Conservation (phyloP, 1,140 invertebrate genomes). For the Macrobrachium nipponense region DNA sequence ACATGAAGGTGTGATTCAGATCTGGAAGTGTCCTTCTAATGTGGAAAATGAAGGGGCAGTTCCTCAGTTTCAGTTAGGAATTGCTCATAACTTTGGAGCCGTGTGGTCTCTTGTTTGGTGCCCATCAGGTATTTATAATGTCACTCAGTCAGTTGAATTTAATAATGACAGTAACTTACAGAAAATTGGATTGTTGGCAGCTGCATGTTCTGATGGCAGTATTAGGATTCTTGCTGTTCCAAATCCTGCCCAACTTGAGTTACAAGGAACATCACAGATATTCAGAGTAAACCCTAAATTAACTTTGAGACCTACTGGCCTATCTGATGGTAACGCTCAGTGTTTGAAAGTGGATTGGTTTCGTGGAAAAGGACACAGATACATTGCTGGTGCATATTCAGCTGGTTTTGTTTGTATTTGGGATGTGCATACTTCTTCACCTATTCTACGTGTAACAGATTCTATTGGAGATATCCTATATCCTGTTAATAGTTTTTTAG, state of each 20-base stretch:
- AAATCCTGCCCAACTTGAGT: slow-evolving; percentile 69
- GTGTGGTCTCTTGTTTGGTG: slow-evolving; percentile 82
- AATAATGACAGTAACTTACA: slow-evolving; percentile 51
- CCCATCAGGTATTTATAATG: slow-evolving; percentile 76
- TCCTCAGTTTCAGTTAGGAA: slow-evolving; percentile 71
- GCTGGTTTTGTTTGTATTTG: slow-evolving; percentile 76
- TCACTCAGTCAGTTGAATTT: slow-evolving; percentile 40
- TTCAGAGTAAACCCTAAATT: slow-evolving; percentile 68
- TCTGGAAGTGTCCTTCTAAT: slow-evolving; percentile 72
- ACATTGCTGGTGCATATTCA: slow-evolving; percentile 75
- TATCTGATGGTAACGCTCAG: slow-evolving; percentile 66
- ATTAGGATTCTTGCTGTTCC: slow-evolving; percentile 71
- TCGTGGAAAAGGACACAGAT: slow-evolving; percentile 68
- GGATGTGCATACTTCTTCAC: slow-evolving; percentile 72
- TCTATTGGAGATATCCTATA: slow-evolving; percentile 68
- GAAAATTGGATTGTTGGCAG: slow-evolving; percentile 78
- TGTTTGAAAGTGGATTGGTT: slow-evolving; percentile 71
- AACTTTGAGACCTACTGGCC: slow-evolving; percentile 67
- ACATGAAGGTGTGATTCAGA: slow-evolving; percentile 71
- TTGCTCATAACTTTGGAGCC: slow-evolving; percentile 77
- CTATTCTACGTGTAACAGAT: slow-evolving; percentile 69
- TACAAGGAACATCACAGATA: slow-evolving; percentile 64
- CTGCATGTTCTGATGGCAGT: slow-evolving; percentile 63
- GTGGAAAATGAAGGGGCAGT: slow-evolving; percentile 65
- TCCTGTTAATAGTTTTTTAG: slow-evolving; percentile 68